Evolutionary conservation across 2,888 invertebrate genomes (phyloP), one percentile per base, ranked within the genome.

Genomic region (Brachyopa scutellaris): DNA sequence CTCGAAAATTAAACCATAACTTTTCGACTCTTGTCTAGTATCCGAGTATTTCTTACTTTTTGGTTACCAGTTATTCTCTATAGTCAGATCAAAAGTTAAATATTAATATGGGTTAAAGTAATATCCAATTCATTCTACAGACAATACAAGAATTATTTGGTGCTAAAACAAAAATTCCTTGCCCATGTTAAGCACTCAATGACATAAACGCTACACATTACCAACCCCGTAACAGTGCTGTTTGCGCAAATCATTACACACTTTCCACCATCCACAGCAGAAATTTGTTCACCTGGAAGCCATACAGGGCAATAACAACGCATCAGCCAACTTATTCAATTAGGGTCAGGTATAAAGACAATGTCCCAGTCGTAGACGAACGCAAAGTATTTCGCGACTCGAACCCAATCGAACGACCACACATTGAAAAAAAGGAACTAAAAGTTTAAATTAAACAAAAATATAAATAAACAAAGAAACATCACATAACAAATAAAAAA

Each of bases 311-410:
- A 11, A 29, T 29, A 70, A 45, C 70, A 53, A 77, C 77, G 70
- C 61, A 77, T 59, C 11, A 40, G 31, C 11, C 9, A 59, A 64
- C 76, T 82, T 82, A 82, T 82, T 82, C 77, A 76, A 82, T 82
- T 82, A 82, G 45, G 47, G 61, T 31, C 66, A 76, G 70, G 64
- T 82, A 82, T 82, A 82, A 82, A 82, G 77, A 66, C 11, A 53
- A 70, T 53, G 49, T 38, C 3, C 45, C 17, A 7, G 8, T 31
- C 9, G 15, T 29, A 53, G 26, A 42, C 29, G 26, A 66, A 66
- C 38, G 70, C 82, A 82, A 82, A 72, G 77, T 77, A 82, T 77
- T 82, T 66, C 70, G 77, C 82, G 66, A 82, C 82, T 77, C 82
- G 77, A 82, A 82, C 66, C 69, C 82, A 77, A 82, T 59, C 80